Conservation (phyloP, 2,888 invertebrate genomes). For the Adineta ricciae region DNA sequence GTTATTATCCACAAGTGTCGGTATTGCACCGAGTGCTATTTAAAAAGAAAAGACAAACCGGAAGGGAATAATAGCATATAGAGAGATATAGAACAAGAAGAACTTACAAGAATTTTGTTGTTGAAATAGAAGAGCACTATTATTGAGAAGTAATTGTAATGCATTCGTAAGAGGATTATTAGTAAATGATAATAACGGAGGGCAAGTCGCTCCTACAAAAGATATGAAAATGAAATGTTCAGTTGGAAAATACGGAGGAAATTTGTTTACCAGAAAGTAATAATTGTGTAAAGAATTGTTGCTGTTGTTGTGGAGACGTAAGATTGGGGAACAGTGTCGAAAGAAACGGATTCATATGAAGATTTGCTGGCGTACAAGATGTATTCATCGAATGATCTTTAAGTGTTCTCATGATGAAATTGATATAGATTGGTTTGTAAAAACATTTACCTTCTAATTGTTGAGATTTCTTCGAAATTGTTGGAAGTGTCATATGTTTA, state of each 20-base stretch:
- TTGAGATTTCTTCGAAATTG: background rate
- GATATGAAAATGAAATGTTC: background rate
- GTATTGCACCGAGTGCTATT: background rate
- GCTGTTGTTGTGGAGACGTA: background rate
- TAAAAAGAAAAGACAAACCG: background rate
- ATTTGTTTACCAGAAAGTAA: background rate
- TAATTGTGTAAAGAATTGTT: background rate
- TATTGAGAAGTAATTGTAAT: constrained; percentile 11
- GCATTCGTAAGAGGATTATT: background rate
- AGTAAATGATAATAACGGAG: background rate
- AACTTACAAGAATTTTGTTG: background rate
- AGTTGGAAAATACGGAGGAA: no score
- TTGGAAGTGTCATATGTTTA: constrained; percentile 5
- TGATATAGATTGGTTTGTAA: background rate
- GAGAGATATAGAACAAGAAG: background rate
- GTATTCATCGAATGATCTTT: background rate
- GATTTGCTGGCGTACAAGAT: background rate
- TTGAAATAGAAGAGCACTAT: background rate
- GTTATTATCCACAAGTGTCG: background rate
- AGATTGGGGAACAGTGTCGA: background rate
- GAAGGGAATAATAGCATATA: background rate
- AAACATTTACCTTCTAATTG: background rate
- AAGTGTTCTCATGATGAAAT: background rate
- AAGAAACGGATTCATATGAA: background rate
- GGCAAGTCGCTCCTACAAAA: background rate